Evolutionary conservation across 2,888 invertebrate genomes (phyloP).

Genomic region (Xanthorhoe designata): DNA sequence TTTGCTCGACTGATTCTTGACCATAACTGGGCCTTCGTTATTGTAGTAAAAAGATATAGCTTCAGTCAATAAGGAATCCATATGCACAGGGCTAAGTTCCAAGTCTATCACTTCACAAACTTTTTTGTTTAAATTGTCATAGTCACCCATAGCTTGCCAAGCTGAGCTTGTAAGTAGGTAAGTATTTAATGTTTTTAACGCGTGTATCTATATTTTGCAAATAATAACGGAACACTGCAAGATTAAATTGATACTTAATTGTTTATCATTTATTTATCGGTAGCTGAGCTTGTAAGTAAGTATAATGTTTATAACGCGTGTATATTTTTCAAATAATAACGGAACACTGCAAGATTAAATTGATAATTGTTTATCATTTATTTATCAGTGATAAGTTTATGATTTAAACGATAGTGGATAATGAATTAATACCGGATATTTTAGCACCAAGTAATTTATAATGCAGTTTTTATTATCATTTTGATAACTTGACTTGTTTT

Average conservation of each 20-base stretch:
- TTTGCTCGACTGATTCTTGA: constrained; percentile 22
- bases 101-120: constrained; percentile 15
- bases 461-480: too few relatives aligned
- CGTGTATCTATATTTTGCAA: constrained; percentile 1
- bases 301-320: constrained; percentile 13
- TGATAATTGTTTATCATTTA: constrained; percentile 25
- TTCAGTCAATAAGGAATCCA: constrained; percentile 26
- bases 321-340: neutral
- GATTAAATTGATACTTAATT: constrained; percentile 28
- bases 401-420: constrained; percentile 6
- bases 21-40: constrained; percentile 11
- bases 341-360: constrained; percentile 20
- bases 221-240: constrained; percentile 11
- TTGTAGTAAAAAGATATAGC: constrained; percentile 14
- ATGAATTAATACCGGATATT: neutral
- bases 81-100: constrained; percentile 4
- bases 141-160: constrained; percentile 14
- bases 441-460: neutral
- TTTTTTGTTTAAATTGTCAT: neutral
- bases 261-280: constrained; percentile 23
- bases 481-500: too few relatives aligned
- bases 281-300: neutral
- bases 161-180: neutral
- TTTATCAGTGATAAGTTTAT: constrained; percentile 17
- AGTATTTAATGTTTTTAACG: neutral